These are phyloP conservation scores for Cetoscarus ocellatus DNA, from an alignment of 2,797 vertebrate genomes.

Conservation along the genomic window DNA sequence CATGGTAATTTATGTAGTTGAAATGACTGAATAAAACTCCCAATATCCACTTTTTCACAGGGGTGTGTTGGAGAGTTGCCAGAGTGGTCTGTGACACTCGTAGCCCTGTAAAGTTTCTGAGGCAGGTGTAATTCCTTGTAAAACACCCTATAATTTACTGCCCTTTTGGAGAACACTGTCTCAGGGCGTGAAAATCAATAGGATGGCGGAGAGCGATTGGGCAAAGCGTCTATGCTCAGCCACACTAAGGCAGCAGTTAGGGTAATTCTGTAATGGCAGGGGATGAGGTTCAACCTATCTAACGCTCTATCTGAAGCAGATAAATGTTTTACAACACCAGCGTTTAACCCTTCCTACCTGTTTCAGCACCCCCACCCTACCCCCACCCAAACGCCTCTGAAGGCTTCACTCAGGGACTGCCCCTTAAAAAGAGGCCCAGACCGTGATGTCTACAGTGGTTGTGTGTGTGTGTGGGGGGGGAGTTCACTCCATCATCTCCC, in stretches of 20 bases:
- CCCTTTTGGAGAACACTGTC: slow-evolving; percentile 87
- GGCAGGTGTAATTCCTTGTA: slow-evolving; percentile 95
- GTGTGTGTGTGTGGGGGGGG: slow-evolving; percentile 6
- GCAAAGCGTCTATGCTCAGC: slow-evolving; percentile 68
- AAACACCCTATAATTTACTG: slow-evolving; percentile 94
- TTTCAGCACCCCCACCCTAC: slow-evolving; percentile 33
- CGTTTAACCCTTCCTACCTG: slow-evolving; percentile 77
- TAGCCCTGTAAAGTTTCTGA: slow-evolving; percentile 94
- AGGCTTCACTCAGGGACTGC: slow-evolving; percentile 50
- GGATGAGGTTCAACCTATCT: slow-evolving; percentile 79
- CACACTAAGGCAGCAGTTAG: slow-evolving; percentile 78
- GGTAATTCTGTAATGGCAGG: slow-evolving; percentile 85
- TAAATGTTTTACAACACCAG: slow-evolving; percentile 85
- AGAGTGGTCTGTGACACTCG: slow-evolving; percentile 82
- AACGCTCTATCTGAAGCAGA: slow-evolving; percentile 80
- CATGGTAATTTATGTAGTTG: slow-evolving; percentile 12
- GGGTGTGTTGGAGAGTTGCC: slow-evolving; percentile 31
- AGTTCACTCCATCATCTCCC: slow-evolving; percentile 59
- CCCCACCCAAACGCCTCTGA: slow-evolving; percentile 43
- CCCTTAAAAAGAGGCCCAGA: slow-evolving; percentile 50
- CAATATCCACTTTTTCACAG: slow-evolving; percentile 43
- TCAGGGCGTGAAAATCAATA: slow-evolving; percentile 86
- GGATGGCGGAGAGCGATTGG: slow-evolving; percentile 74
- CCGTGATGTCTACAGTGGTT: slow-evolving; percentile 34
- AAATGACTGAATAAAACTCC: slow-evolving; percentile 49